Base-by-base conservation (phyloP, 2,888 invertebrate species). In the Hipparchia sbordonii region DNA sequence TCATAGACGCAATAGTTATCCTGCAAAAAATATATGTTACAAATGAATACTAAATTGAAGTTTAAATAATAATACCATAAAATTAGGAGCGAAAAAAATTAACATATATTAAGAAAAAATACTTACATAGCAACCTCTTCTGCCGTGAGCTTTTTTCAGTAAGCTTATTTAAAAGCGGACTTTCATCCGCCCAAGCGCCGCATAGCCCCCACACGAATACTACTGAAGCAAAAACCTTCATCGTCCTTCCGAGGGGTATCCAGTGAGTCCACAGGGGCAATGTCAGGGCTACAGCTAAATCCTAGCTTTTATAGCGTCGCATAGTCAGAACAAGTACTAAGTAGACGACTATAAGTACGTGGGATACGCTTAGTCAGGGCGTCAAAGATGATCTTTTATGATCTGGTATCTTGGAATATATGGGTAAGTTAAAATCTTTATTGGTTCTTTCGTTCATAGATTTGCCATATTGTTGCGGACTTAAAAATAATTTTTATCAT, bases 301-400 rank as follows among this genome's bases (percentile, higher is more conserved):
- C 81, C 90, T 90, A 90, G 90, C 92, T 93, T 93, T 88, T 93
- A 93, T 93, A 93, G 84, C 79, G 78, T 83, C 85, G 82, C 85
- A 69, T 84, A 79, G 82, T 79, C 84, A 85, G 89, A 89, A 91
- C 89, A 88, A 87, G 87, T 87, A 85, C 83, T 79, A 81, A 75
- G 79, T 83, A 81, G 83, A 85, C 78, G 80, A 86, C 90, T 84
- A 81, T 84, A 85, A 78, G 80, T 87, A 90, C 88, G 92, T 92
- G 89, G 91, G 91, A 84, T 92, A 89, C 86, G 88, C 89, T 90
- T 84, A 89, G 89, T 78, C 85, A 82, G 89, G 89, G 89, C 83
- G 84, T 82, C 78, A 83, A 82, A 87, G 85, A 87, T 87, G 87
- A 85, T 84, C 87, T 85, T 90, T 88, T 89, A 91, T 91, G 91